A percentile compares a stretch with the other conserved stretches of the same genome.
These are phyloP conservation scores for Dynastes tityus DNA, from an alignment of 2,888 invertebrate species.

Conservation along the genomic window DNA sequence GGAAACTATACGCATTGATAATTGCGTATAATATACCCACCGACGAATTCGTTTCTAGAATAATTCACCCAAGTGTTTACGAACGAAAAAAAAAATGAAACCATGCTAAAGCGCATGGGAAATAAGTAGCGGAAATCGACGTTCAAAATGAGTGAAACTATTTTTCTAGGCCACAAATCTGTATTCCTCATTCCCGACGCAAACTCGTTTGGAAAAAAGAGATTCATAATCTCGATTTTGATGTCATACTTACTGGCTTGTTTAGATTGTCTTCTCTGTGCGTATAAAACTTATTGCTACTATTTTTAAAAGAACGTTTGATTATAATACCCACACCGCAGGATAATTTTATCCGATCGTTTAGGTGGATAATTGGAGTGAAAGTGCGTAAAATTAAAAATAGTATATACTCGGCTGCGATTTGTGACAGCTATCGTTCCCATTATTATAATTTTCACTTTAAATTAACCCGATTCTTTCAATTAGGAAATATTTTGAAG, in stretches of 20 bases:
- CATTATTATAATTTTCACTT: conserved; percentile 30
- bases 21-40: neutral
- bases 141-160: conserved; percentile 44
- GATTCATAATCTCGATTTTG: conserved; percentile 7
- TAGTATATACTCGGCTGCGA: neutral
- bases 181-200: conserved; percentile 10
- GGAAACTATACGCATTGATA: neutral
- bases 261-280: neutral
- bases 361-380: conserved; percentile 25
- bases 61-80: neutral
- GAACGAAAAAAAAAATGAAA: neutral
- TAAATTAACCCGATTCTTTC: neutral
- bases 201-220: conserved; percentile 36
- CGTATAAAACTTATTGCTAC: neutral
- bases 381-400: conserved; percentile 36
- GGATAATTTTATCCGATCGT: conserved; percentile 1
- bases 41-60: neutral
- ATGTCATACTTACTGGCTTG: conserved; percentile 21
- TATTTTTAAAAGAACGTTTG: neutral
- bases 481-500: neutral
- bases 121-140: conserved; percentile 35
- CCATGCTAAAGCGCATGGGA: conserved; percentile 1
- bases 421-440: conserved; percentile 6
- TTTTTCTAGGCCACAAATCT: conserved; percentile 47
- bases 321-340: neutral